A percentile compares a stretch with the other conserved stretches of the same genome.
phyloP scores from a whole-genome alignment of 1,140 invertebrate genomes.

The Caenorhabditis brenneri region DNA sequence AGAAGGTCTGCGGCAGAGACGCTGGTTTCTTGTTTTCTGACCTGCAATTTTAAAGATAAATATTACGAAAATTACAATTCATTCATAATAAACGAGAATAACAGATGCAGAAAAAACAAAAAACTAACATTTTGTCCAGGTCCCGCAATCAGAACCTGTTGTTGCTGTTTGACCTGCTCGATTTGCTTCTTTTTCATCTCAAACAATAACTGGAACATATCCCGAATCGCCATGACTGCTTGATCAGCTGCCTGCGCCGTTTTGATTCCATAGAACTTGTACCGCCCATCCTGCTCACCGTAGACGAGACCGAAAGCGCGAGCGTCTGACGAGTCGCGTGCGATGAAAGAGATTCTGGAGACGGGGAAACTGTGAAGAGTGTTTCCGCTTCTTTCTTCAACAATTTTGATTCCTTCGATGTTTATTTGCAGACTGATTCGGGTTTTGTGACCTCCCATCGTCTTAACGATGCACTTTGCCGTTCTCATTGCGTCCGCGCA shows the following conservation, averaged over 20 bases:
- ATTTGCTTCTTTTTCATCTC: constrained; percentile 97
- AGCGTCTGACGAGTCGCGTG: too few species aligned
- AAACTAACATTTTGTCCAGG: constrained; percentile 22
- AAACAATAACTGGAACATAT: constrained; percentile 97
- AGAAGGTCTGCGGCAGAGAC: constrained; percentile 81
- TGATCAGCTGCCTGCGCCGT: constrained; percentile 78
- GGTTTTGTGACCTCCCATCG: too few species aligned
- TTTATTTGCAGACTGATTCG: too few species aligned
- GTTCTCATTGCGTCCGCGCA: constrained; percentile 90
- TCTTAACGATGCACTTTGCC: constrained; percentile 78
- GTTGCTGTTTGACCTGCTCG: constrained; percentile 80
- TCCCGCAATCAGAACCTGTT: constrained; percentile 61
- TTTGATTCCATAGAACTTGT: too few species aligned
- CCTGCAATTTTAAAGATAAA: not conserved
- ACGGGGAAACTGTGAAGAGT: too few species aligned
- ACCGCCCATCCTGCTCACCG: too few species aligned
- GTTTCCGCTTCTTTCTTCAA: too few species aligned
- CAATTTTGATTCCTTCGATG: too few species aligned
- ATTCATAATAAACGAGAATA: not conserved
- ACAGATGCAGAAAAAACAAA: not conserved
- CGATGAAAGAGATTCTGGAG: too few species aligned
- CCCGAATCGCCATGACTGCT: constrained; percentile 89
- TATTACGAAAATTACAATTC: not conserved
- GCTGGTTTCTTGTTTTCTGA: constrained; percentile 57
- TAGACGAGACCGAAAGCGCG: too few species aligned